Conservation (phyloP, 2,797 vertebrate species). For the Myotis pilosus region DNA sequence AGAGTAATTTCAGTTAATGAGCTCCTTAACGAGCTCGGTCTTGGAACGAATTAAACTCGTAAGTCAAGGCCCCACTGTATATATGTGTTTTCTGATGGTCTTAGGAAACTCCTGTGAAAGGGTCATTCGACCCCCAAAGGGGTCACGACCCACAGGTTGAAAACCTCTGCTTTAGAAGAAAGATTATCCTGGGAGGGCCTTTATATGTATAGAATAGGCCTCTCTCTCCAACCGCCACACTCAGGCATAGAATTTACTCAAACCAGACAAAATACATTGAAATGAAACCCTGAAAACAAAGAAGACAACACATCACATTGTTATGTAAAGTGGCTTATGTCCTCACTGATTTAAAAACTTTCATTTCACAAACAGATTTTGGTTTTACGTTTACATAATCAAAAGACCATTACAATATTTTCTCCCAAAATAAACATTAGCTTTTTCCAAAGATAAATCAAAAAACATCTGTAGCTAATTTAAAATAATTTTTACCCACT, state of each 20-base stretch:
- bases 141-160: too few relatives aligned
- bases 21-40: too few relatives aligned
- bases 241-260: background rate
- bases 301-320: background rate
- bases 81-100: too few relatives aligned
- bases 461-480: background rate
- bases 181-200: background rate
- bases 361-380: background rate
- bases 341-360: background rate
- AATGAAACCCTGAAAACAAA: background rate
- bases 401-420: background rate
- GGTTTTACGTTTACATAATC: background rate
- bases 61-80: too few relatives aligned
- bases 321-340: background rate
- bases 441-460: slow-evolving; percentile 44
- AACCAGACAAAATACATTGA: background rate
- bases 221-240: background rate
- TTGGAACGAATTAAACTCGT: too few relatives aligned
- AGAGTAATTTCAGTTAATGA: too few relatives aligned
- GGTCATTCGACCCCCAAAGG: too few relatives aligned
- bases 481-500: slow-evolving; percentile 11
- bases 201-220: background rate
- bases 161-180: background rate
- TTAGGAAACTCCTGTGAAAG: too few relatives aligned
- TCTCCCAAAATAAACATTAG: background rate